Base-by-base conservation (phyloP, 2,888 invertebrate species). In the Stegophylla sp. region DNA sequence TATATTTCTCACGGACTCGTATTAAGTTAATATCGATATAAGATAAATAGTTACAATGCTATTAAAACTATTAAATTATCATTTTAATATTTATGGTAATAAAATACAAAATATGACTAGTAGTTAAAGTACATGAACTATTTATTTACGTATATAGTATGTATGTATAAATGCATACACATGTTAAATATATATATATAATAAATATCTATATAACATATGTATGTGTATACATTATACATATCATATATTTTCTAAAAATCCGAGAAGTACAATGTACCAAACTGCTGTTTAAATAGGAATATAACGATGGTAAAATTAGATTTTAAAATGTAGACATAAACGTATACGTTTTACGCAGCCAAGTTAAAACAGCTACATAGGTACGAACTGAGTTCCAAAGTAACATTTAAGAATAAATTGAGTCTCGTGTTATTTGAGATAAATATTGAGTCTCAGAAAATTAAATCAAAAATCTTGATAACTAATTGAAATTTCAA, bases 31-130 rank as follows among this genome's bases (percentile, higher is more conserved):
- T 51, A 69, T 48, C n/a, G 2, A 69, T n/a, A 26, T 48, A 4
- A 12, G 56, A 23, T 12, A 28, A 1, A 48, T 51, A 12, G 69
- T 69, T n/a, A 28, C 48, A 26, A 69, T 5, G 28, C 69, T 69
- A 48, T 69, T 13, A 7, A 43, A 28, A 48, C 23, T 23, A 12
- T 23, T 34, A 23, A 41, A 71, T 41, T 71, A 71, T 53, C 53
- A 56, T 53, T 71, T 53, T 51, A 34, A 71, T 71, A 34, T 71
- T 26, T 71, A 71, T 15, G 71, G 53, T 53, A 17, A 41, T 53
- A 41, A 71, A 56, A 71, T 71, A 71, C 23, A 56, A 56, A 56
- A 71, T 53, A 41, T 71, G 71, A 71, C 71, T 71, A 71, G 71
- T 71, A 71, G 41, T 71, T 71, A 71, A 56, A 56, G 41, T 71